Base-by-base conservation (phyloP, 53 echinoderm and acorn worm genomes). In the Luidia sarsii region DNA sequence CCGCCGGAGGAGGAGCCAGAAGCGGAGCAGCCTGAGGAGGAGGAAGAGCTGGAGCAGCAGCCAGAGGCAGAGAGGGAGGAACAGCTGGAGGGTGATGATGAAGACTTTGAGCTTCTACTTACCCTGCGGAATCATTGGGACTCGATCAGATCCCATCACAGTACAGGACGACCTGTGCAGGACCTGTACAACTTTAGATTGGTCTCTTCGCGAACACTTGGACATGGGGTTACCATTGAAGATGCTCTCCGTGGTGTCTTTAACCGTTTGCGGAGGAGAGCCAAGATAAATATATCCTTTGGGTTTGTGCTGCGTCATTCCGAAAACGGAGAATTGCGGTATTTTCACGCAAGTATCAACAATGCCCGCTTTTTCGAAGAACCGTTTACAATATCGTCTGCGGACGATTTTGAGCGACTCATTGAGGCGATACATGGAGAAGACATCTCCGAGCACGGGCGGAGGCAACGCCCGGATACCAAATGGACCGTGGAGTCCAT, bases 241-340 rank as follows among this genome's bases (percentile, higher is more conserved):
- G 50, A 16, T 50, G 50, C 5, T 1, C 2, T 51, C 27, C 3
- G 33, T 14, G 71, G 30, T 2, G 52, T 71, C 1, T 71, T 71
- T 51, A 2, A 28, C 8, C 39, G 20, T 31, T 52, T 50, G 16
- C 51, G 11, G 1, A 30, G 18, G 4, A 6, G 32, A 1, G 50
- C 51, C 31, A 86, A 86, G 45, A 54, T 86, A 8, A 86, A 86
- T 45, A 34, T 68, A 2, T 67, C 79, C 13, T 56, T 79, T 29
- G 86, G 86, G 1, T 86, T 86, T 36, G 36, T 86, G n/a, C 28
- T 86, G 6, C 79, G 43, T 65, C 79, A 86, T 59, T 41, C 22
- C 28, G 65, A 53, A 27, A 86, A 67, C 19, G 63, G 68, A 35
- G 79, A 86, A 41, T 48, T 36, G 31, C 30, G 79, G 23, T 86